Evolutionary conservation across 2,888 invertebrate species (phyloP).

Genomic region (Ectemnius cavifrons): DNA sequence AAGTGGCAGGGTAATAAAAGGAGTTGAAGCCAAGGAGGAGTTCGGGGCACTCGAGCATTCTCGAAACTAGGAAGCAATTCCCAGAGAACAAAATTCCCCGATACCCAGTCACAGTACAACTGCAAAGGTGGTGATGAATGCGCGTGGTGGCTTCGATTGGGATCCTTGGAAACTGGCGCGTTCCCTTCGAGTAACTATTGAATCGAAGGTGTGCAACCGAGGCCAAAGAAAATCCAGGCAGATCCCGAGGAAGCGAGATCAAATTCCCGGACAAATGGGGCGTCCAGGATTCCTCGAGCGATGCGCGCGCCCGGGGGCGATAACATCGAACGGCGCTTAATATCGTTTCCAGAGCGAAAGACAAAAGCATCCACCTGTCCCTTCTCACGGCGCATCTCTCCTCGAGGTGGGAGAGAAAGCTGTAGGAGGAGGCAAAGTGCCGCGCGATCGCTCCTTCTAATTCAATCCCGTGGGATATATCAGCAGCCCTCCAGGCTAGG

Average conservation of each 20-base stretch:
- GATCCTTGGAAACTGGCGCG: too few relatives aligned
- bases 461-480: slow-evolving; percentile 63
- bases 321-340: slow-evolving; percentile 64
- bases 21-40: too few relatives aligned
- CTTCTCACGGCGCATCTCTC: slow-evolving; percentile 54
- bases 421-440: slow-evolving; percentile 23
- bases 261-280: slow-evolving; percentile 52
- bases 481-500: slow-evolving; percentile 44
- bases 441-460: slow-evolving; percentile 54
- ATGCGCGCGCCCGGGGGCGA: slow-evolving; percentile 45
- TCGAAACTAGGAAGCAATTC: too few relatives aligned
- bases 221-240: too few relatives aligned
- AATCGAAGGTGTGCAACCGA: too few relatives aligned
- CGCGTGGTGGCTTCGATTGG: too few relatives aligned
- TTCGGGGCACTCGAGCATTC: too few relatives aligned
- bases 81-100: too few relatives aligned
- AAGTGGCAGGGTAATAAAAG: too few relatives aligned
- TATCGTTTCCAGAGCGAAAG: slow-evolving; percentile 58
- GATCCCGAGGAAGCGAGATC: slow-evolving; percentile 25
- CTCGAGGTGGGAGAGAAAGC: slow-evolving; percentile 8
- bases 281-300: slow-evolving; percentile 40
- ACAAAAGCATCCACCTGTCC: slow-evolving; percentile 61
- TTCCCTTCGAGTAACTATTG: too few relatives aligned
- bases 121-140: too few relatives aligned
- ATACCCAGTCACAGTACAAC: too few relatives aligned